A percentile compares a stretch with the other conserved stretches of the same genome.
Evolutionary conservation across 2,888 invertebrate genomes (phyloP).

Genomic region (Heliconius charithonia): DNA sequence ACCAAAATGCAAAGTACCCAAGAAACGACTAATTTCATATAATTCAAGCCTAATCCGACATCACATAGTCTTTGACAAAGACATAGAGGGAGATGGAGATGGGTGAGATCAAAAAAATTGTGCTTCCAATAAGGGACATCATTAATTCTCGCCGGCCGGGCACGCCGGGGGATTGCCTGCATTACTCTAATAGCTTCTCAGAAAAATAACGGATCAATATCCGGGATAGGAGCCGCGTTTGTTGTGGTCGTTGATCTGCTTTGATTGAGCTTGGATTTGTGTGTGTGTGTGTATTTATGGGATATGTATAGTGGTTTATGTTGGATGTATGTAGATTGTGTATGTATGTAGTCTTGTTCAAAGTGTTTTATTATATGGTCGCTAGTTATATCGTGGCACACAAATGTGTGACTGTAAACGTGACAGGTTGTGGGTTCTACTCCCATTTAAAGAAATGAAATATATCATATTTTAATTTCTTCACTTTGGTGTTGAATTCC

Average conservation of each 20-base stretch:
- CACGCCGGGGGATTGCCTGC: slow-evolving; percentile 69
- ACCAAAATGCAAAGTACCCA: not conserved
- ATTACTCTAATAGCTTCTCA: slow-evolving; percentile 69
- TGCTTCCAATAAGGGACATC: slow-evolving; percentile 88
- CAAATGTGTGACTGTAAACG: too few relatives aligned
- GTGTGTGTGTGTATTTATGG: slow-evolving; percentile 3
- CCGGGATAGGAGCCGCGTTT: slow-evolving; percentile 53
- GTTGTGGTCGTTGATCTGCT: slow-evolving; percentile 51
- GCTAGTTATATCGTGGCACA: too few relatives aligned
- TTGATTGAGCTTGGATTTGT: slow-evolving; percentile 40
- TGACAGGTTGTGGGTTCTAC: too few relatives aligned
- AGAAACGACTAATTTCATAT: not conserved
- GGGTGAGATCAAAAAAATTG: slow-evolving; percentile 85
- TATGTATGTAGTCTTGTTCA: not conserved
- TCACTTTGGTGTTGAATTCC: too few relatives aligned
- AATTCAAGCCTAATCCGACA: not conserved
- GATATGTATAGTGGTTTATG: not conserved
- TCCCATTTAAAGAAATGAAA: too few relatives aligned
- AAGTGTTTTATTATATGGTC: too few relatives aligned
- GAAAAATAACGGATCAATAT: slow-evolving; percentile 76
- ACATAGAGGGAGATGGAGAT: slow-evolving; percentile 53
- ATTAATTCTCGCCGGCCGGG: slow-evolving; percentile 84
- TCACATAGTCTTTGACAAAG: slow-evolving; percentile 47
- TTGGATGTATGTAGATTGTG: not conserved
- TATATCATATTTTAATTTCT: too few relatives aligned